Percentiles rank a stretch among this genome's conserved stretches.
These are phyloP conservation scores for Cromileptes altivelis DNA, from an alignment of 2,113 vertebrate genomes.

Conservation along the genomic window DNA sequence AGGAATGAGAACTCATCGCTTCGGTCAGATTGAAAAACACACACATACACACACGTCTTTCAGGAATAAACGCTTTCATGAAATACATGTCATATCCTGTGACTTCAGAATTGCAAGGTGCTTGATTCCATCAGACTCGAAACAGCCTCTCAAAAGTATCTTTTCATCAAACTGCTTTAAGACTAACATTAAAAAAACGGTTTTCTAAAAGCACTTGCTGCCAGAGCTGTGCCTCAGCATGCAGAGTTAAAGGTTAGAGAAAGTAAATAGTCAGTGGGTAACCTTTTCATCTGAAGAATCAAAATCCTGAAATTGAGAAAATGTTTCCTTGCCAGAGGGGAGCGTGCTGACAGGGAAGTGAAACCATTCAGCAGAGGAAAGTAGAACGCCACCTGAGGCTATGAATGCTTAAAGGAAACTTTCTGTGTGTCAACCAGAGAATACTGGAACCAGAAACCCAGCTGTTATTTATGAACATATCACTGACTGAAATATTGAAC, in stretches of 20 bases:
- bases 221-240: background rate
- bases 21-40: slow-evolving; percentile 19
- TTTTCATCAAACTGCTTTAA: background rate
- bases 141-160: background rate
- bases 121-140: slow-evolving; percentile 36
- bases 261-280: background rate
- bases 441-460: slow-evolving; percentile 6
- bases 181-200: background rate
- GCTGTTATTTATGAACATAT: background rate
- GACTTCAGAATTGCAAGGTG: slow-evolving; percentile 42
- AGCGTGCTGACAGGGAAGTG: background rate
- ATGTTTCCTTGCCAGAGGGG: background rate
- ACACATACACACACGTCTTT: slow-evolving; percentile 27
- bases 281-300: slow-evolving; percentile 2
- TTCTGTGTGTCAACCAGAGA: background rate
- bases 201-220: background rate
- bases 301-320: background rate
- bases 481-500: background rate
- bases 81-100: background rate
- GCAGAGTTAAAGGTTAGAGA: background rate
- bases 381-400: slow-evolving; percentile 12
- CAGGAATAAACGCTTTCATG: slow-evolving; percentile 8
- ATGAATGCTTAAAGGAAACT: background rate
- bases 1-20: background rate
- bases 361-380: background rate